Evolutionary conservation across 2,797 vertebrate species (phyloP), one percentile per base, ranked within the genome.

Genomic region (Margarornis squamiger): DNA sequence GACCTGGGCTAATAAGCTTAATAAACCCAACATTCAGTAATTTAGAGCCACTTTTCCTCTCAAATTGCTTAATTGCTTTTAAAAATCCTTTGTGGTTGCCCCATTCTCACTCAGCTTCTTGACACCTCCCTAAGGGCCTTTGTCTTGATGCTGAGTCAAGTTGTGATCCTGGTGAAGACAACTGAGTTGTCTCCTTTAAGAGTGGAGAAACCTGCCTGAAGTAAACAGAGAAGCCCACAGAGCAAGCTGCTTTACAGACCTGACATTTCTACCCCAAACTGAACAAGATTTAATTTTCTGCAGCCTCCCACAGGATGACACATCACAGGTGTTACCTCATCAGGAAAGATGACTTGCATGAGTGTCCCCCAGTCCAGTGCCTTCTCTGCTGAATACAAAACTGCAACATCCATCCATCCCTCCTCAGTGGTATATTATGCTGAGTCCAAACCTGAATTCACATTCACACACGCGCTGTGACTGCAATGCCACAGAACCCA

Each of bases 351-450:
- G 34, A 59, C 51, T 65, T 46, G 36, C 54, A 18, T 10, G 24
- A 67, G 45, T 36, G 39, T 45, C 59, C 70, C n/a, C n/a, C 32
- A 18, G 20, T 62, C 29, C 61, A 62, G 57, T 46, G n/a, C 57
- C 16, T 55, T 38, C 68, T 45, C 59, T 83, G 45, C 12, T 65
- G 55, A 82, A 55, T 9, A 29, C 54, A 83, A 38, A 82, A 34
- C 10, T 12, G 72, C 11, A n/a, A 46, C 0, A 0, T 46, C 20
- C 0, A 0, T 46, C 20, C 26, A 29, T 45, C 46, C 46, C 26
- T 52, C 55, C 45, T 90, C 38, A 20, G 2, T 27, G 22, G 36
- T 27, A 1, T 51, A 5, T 68, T 43, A 30, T 1, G 1, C 39
- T 39, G 13, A 1, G 8, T 62, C 61, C 82, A 51, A 76, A 39